Base-by-base conservation (phyloP, 2,113 vertebrate genomes). In the Climacteris rufus region DNA sequence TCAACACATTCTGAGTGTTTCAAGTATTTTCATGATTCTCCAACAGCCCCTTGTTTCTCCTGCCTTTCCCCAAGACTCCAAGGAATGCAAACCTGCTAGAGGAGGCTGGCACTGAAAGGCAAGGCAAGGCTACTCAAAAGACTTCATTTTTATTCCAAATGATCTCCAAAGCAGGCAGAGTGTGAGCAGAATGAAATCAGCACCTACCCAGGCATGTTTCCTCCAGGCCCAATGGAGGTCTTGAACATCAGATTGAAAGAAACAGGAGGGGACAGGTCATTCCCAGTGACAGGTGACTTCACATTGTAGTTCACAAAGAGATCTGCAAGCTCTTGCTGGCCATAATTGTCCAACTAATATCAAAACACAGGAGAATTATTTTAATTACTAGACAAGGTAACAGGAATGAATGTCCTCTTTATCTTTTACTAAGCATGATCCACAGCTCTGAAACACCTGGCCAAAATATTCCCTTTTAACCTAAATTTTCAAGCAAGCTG, bases 201-300 rank as follows among this genome's bases (percentile, higher is more conserved):
- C 52, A 97, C 98, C 49, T 95, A 99, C 99, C 99, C 99, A 89
- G 99, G 96, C 99, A 99, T 99, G 95, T 99, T 99, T 61, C 99
- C 99, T 84, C 99, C 99, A 25, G 99, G 99, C 28, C 99, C 99
- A 56, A 99, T 99, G 97, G 99, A 99, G 37, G 99, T 99, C 98
- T 99, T 98, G 97, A 99, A 99, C 99, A 99, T 99, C 93, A 99
- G 98, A 96, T 99, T 99, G 98, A 99, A 99, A 87, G 99, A 98
- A 81, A 99, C 98, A 11, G 99, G 99, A 89, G 99, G 95, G 8
- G 98, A 98, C 45, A 99, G 98, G 91, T 99, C 99, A 93, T 99
- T 99, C 97, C 99, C 99, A 86, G 99, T 99, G 86, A 97, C 97
- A 27, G 99, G 99, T 3, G 99, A 99, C 86, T 99, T 99, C 87